Evolutionary conservation across 2,888 invertebrate genomes (phyloP).

Genomic region (Agonum fuliginosum): DNA sequence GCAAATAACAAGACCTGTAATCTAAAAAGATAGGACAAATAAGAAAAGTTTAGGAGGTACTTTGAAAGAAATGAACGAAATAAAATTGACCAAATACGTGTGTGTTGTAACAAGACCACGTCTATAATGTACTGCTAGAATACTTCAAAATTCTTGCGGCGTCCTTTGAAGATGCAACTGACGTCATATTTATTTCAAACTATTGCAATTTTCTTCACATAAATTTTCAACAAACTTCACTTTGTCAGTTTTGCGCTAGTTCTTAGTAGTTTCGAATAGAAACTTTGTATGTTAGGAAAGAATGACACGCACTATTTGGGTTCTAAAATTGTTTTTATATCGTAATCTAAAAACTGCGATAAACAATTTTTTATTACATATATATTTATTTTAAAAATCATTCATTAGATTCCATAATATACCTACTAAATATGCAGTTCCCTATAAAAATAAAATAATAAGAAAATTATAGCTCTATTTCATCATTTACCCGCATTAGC

Average conservation of each 20-base stretch:
- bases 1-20: constrained; percentile 54
- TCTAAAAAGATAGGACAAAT: constrained; percentile 54
- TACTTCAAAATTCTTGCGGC: constrained; percentile 27
- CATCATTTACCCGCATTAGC: too few species aligned
- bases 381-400: too few species aligned
- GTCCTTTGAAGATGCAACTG: constrained; percentile 42
- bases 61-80: constrained; percentile 28
- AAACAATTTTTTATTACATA: too few species aligned
- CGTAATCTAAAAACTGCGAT: background rate
- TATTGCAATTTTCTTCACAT: constrained; percentile 27
- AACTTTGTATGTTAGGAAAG: too few species aligned
- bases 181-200: constrained; percentile 45
- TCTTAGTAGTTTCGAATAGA: background rate
- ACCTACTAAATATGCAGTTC: too few species aligned
- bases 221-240: constrained; percentile 31
- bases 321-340: background rate
- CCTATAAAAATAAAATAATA: too few species aligned
- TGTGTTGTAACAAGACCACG: constrained; percentile 1
- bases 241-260: constrained; percentile 6
- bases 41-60: constrained; percentile 48
- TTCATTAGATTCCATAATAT: too few species aligned
- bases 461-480: too few species aligned
- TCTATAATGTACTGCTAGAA: constrained; percentile 17
- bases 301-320: too few species aligned
- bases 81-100: constrained; percentile 53